Evolutionary conservation across 2,113 vertebrate genomes (phyloP), one percentile per base, ranked within the genome.

Genomic region (Gobius niger): DNA sequence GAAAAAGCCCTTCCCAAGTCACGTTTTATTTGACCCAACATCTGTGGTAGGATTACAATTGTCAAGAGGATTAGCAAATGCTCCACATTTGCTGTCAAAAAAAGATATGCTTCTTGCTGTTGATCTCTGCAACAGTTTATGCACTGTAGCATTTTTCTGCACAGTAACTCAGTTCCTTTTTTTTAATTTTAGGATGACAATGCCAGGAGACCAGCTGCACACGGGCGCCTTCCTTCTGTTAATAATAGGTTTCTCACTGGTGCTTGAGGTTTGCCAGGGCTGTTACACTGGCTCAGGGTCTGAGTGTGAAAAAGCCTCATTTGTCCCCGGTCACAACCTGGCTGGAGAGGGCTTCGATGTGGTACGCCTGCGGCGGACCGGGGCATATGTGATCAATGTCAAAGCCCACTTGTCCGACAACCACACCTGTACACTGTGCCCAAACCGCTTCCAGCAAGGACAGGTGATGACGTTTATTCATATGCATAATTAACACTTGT

Each of bases 281-380:
- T 93, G 93, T 72, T 64, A 51, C 15, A 70, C 15, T 9, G 90
- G 87, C 65, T 86, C 78, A 1, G 69, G 62, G 16, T 16, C 73
- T 2, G 89, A 92, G 75, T 94, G 93, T 64, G 86, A 90, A 52
- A 88, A 89, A 16, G 88, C 89, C 16, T 76, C 88, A 4, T 92
- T 91, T 68, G 91, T 94, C 34, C 93, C 92, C 0, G 91, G 92
- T 13, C 83, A 93, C 83, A 93, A 93, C 73, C 88, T 94, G 50
- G 92, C 90, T 1, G 93, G 93, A n/a, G 92, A 94, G 60, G 93
- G 93, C 44, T 94, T 93, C 15, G 92, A 94, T 19, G 88, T 94
- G 65, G 92, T 94, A 40, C 76, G 70, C 4, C 87, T 94, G 92
- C 82, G 72, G 6, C 87, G 89, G 4, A 94, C 91, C 3, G 91